These are phyloP conservation scores for Colletes collaris DNA, from an alignment of 2,888 invertebrate species.

Conservation along the genomic window DNA sequence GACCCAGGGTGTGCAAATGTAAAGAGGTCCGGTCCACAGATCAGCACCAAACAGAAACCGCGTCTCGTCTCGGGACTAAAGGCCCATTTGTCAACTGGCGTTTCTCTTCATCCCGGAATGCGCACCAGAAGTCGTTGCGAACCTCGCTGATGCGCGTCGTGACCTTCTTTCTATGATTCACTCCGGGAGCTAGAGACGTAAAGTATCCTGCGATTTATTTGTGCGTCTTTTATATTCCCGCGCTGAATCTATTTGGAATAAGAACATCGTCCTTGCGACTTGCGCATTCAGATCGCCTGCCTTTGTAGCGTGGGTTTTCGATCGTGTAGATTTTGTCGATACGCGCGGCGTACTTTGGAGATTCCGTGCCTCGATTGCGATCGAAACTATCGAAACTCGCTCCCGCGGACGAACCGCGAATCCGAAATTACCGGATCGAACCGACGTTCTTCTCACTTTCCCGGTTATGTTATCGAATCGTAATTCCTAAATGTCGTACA, in stretches of 20 bases:
- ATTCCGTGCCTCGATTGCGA: constrained; percentile 22
- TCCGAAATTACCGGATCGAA: too few species aligned
- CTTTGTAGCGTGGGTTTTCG: constrained; percentile 8
- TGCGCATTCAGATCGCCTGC: constrained; percentile 21
- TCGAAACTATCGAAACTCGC: constrained; percentile 18
- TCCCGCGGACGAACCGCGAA: too few species aligned
- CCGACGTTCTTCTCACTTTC: too few species aligned
- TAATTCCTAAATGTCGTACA: too few species aligned
- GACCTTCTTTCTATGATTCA: constrained; percentile 49
- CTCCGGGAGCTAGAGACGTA: constrained; percentile 23
- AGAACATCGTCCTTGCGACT: constrained; percentile 22
- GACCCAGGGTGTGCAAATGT: not conserved
- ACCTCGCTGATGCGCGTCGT: constrained; percentile 5
- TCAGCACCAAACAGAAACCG: not conserved
- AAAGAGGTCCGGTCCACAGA: not conserved
- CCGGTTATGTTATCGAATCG: too few species aligned
- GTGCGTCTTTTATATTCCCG: constrained; percentile 29
- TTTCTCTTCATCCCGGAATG: constrained; percentile 17
- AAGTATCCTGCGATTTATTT: constrained; percentile 36
- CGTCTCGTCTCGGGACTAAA: too few species aligned
- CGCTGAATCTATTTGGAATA: constrained; percentile 18
- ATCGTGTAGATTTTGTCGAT: constrained; percentile 1
- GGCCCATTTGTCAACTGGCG: not conserved
- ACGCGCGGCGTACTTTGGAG: not conserved
- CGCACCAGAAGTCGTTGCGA: not conserved